phyloP scores from a whole-genome alignment of 2,113 vertebrate species.

The Naja naja region DNA sequence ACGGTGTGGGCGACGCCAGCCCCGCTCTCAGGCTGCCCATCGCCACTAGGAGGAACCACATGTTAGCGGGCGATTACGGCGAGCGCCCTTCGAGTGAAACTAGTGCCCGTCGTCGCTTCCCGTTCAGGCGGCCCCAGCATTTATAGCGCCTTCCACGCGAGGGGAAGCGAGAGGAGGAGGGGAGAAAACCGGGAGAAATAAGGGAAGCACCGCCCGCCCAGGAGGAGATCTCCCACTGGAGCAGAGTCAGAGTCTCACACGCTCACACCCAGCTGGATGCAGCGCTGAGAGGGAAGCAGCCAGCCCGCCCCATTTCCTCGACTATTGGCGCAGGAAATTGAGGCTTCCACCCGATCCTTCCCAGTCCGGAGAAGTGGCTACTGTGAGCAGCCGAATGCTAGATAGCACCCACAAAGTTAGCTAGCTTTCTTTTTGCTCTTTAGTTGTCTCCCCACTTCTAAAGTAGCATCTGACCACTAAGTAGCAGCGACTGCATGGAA shows the following conservation, averaged over 20 bases:
- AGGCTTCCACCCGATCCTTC: neutral
- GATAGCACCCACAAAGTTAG: neutral
- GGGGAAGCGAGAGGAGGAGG: constrained; percentile 40
- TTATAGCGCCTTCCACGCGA: constrained; percentile 57
- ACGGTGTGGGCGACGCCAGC: neutral
- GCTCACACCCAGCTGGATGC: neutral
- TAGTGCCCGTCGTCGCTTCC: constrained; percentile 46
- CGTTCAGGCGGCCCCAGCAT: constrained; percentile 20
- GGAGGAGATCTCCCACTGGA: neutral
- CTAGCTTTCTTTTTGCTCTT: neutral
- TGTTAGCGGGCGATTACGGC: neutral
- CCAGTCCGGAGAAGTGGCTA: neutral
- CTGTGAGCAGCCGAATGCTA: neutral
- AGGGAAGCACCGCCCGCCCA: constrained; percentile 14
- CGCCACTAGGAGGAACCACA: constrained; percentile 38
- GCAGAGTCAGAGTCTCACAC: neutral
- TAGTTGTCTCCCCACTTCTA: neutral
- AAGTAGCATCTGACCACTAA: neutral
- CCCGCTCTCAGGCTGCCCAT: neutral
- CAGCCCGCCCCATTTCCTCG: neutral
- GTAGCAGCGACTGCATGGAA: neutral
- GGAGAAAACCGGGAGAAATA: constrained; percentile 53
- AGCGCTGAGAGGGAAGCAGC: neutral
- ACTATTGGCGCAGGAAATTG: neutral
- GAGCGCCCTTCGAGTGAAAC: neutral